Evolutionary conservation across 2,797 vertebrate species (phyloP).

Genomic region (Acanthiza pusilla): DNA sequence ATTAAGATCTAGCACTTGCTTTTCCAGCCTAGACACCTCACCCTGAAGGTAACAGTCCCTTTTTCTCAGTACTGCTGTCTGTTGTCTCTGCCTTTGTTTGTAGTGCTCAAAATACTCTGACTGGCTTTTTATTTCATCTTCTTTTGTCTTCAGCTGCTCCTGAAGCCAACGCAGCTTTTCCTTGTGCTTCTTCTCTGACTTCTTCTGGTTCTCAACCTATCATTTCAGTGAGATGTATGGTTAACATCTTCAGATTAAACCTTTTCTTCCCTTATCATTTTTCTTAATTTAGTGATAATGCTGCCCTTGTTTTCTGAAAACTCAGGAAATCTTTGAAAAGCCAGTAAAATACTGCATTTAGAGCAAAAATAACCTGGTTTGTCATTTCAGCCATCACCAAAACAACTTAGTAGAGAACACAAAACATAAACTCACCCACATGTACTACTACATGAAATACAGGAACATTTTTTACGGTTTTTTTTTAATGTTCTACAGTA

Average conservation of each 20-base stretch:
- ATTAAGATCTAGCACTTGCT: conserved; percentile 74
- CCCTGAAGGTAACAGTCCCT: conserved; percentile 73
- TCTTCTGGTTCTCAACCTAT: conserved; percentile 76
- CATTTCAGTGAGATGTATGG: neutral
- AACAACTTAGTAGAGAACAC: neutral
- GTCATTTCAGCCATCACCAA: neutral
- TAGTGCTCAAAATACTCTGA: conserved; percentile 82
- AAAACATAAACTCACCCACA: neutral
- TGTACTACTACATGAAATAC: neutral
- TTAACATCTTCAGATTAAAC: neutral
- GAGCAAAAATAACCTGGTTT: neutral
- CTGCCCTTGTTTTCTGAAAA: neutral
- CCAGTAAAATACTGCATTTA: neutral
- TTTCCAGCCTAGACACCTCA: conserved; percentile 77
- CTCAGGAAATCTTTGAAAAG: neutral
- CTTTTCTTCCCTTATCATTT: neutral
- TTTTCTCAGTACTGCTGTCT: conserved; percentile 70
- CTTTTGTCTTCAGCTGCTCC: conserved; percentile 78
- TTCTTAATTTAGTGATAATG: neutral
- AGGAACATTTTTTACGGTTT: neutral
- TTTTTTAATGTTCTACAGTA: neutral
- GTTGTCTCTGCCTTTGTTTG: conserved; percentile 78
- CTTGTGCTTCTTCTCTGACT: conserved; percentile 71
- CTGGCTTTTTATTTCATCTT: conserved; percentile 80
- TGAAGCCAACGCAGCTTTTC: conserved; percentile 75